These are phyloP conservation scores for Chionis minor DNA, from an alignment of 2,113 vertebrate species.

Conservation along the genomic window DNA sequence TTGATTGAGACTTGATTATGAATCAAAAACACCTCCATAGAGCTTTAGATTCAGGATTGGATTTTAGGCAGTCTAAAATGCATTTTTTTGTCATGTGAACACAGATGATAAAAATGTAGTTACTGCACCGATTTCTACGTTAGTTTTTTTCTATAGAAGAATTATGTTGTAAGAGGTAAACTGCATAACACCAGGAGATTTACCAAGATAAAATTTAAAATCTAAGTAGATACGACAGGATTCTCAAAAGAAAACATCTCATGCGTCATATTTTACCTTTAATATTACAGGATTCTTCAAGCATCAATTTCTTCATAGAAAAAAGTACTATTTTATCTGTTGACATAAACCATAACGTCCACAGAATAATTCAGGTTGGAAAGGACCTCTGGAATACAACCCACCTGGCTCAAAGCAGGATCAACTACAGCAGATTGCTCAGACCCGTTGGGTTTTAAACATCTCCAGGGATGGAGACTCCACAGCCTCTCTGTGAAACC, in stretches of 20 bases:
- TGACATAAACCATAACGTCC: not conserved
- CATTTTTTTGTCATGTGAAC: not conserved
- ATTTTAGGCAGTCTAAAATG: not conserved
- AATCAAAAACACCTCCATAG: not conserved
- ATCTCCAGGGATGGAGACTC: too few relatives aligned
- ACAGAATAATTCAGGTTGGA: not conserved
- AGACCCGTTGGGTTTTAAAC: too few relatives aligned
- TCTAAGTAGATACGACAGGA: not conserved
- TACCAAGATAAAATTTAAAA: not conserved
- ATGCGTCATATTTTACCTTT: not conserved
- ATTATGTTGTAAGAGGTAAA: not conserved
- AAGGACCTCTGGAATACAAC: not conserved
- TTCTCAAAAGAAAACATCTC: not conserved
- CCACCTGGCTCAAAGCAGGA: not conserved
- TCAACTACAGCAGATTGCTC: not conserved
- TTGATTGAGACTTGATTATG: not conserved
- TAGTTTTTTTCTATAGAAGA: not conserved
- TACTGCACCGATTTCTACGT: not conserved
- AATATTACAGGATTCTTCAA: not conserved
- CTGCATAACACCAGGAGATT: not conserved
- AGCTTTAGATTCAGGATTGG: not conserved
- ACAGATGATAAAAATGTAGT: not conserved
- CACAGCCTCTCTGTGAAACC: too few relatives aligned
- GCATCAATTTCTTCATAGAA: not conserved
- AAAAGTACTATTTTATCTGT: not conserved